These are phyloP conservation scores for Xestobium rufovillosum DNA, from an alignment of 2,888 invertebrate genomes.

Conservation along the genomic window DNA sequence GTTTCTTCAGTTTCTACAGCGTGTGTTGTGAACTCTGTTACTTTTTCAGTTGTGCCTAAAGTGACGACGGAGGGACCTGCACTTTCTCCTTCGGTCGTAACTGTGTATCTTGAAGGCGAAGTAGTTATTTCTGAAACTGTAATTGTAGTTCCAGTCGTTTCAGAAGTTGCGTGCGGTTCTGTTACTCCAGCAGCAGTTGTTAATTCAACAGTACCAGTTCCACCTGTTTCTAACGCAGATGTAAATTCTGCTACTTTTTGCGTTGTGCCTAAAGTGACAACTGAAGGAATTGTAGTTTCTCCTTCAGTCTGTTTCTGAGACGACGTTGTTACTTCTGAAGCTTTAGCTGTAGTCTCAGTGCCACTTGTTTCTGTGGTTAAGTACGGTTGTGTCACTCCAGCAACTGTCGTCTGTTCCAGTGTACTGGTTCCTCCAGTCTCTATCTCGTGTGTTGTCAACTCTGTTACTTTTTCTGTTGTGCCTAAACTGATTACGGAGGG, in stretches of 20 bases:
- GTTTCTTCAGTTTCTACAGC: conserved; percentile 16
- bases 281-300: conserved; percentile 22
- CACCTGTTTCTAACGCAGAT: conserved; percentile 18
- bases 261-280: conserved; percentile 16
- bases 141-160: conserved; percentile 12
- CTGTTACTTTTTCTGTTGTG: conserved; percentile 30
- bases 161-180: conserved; percentile 12
- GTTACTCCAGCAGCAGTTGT: conserved; percentile 8
- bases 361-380: no score
- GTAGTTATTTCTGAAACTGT: conserved; percentile 8
- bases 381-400: no score
- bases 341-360: conserved; percentile 6
- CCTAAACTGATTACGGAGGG: background rate
- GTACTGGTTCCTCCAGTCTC: no score
- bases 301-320: conserved; percentile 29
- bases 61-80: no score
- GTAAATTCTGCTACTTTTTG: conserved; percentile 32
- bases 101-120: conserved; percentile 6
- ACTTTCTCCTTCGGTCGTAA: conserved; percentile 32
- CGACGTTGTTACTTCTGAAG: conserved; percentile 9
- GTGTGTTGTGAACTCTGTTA: conserved; percentile 10
- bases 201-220: conserved; percentile 8
- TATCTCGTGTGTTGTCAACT: conserved; percentile 30
- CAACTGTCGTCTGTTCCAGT: no score
- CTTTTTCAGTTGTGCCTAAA: conserved; percentile 17